These are phyloP conservation scores for Cloeon dipterum DNA, from an alignment of 2,888 invertebrate genomes.

Conservation along the genomic window DNA sequence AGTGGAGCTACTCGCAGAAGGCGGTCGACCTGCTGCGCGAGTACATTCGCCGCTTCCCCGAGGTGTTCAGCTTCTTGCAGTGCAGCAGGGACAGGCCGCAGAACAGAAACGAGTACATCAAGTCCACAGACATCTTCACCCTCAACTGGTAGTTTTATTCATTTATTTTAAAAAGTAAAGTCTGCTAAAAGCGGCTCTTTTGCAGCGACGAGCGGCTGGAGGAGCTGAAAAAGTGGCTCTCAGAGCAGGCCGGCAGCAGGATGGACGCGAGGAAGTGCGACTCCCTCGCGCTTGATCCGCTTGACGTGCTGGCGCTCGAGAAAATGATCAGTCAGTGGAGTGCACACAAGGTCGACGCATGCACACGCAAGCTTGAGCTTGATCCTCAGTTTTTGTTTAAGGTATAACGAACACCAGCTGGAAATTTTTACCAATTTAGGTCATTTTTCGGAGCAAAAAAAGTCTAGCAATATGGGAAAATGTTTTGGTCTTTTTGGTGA, in stretches of 20 bases:
- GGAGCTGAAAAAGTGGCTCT: conserved; percentile 39
- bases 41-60: conserved; percentile 49
- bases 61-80: conserved; percentile 38
- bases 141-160: neutral
- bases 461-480: too few relatives aligned
- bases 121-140: conserved; percentile 33
- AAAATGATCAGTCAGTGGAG: too few relatives aligned
- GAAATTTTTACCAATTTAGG: too few relatives aligned
- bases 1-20: conserved; percentile 64
- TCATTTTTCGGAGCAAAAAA: too few relatives aligned
- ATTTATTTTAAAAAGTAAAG: conserved; percentile 4
- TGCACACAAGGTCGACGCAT: conserved; percentile 31
- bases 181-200: too few relatives aligned
- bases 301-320: too few relatives aligned
- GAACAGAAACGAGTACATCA: conserved; percentile 12
- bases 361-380: conserved; percentile 27
- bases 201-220: conserved; percentile 26
- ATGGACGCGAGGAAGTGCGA: conserved; percentile 44
- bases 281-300: conserved; percentile 41
- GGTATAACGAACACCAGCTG: too few relatives aligned
- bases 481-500: too few relatives aligned
- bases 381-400: too few relatives aligned
- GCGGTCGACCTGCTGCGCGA: conserved; percentile 41
- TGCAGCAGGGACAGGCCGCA: conserved; percentile 13
- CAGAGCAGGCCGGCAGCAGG: conserved; percentile 35